Percentiles rank a stretch among this genome's conserved stretches.
These are phyloP conservation scores for Uria aalge DNA, from an alignment of 2,113 vertebrate species.

Conservation along the genomic window DNA sequence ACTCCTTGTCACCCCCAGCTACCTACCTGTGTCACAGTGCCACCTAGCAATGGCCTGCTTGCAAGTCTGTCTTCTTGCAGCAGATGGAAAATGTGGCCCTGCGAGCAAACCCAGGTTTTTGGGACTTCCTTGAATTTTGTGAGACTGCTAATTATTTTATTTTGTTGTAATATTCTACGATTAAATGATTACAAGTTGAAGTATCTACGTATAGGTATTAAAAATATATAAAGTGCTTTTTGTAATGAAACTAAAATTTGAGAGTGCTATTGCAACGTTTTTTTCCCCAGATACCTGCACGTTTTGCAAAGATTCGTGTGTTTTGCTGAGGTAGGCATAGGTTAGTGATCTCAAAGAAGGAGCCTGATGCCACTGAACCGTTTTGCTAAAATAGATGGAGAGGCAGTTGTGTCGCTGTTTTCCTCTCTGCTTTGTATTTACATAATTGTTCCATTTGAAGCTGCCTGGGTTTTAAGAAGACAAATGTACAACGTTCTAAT, in stretches of 20 bases:
- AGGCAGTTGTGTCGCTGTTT: not conserved
- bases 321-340: slow-evolving; percentile 36
- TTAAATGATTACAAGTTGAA: not conserved
- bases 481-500: not conserved
- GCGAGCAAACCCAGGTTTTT: not conserved
- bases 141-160: not conserved
- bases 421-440: slow-evolving; percentile 31
- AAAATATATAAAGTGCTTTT: not conserved
- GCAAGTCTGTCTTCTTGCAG: not conserved
- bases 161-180: not conserved
- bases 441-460: not conserved
- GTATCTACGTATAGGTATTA: not conserved
- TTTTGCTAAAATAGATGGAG: not conserved
- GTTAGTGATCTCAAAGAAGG: slow-evolving; percentile 2
- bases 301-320: not conserved
- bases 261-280: not conserved
- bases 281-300: not conserved
- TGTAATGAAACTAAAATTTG: not conserved
- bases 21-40: not conserved
- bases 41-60: not conserved
- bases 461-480: slow-evolving; percentile 1
- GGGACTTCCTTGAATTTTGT: not conserved
- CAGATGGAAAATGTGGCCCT: not conserved
- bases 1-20: rapidly evolving
- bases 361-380: not conserved